Conservation (phyloP, 2,888 invertebrate species). For the Amorpha juglandis region DNA sequence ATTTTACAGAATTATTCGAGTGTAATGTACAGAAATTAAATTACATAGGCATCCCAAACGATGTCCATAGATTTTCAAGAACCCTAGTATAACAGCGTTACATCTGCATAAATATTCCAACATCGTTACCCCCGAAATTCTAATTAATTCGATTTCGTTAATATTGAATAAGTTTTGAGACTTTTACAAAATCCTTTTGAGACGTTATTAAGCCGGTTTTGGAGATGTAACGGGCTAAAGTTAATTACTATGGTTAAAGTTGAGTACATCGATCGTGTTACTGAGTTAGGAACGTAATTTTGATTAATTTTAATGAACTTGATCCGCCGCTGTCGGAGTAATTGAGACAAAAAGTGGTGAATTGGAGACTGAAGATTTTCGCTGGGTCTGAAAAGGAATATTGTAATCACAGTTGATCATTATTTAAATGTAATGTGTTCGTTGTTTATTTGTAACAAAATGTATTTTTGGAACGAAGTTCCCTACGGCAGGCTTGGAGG, state of each 20-base stretch:
- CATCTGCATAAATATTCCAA: neutral
- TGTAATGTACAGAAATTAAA: too few species aligned
- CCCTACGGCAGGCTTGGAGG: too few species aligned
- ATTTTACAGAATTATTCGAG: too few species aligned
- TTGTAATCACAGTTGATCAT: too few species aligned
- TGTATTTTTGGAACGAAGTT: too few species aligned
- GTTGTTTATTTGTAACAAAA: too few species aligned
- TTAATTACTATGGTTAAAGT: constrained; percentile 9
- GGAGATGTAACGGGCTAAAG: constrained; percentile 10
- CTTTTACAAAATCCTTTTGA: constrained; percentile 27
- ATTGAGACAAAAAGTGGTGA: constrained; percentile 3
- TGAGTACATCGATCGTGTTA: constrained; percentile 15
- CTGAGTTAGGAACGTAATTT: constrained; percentile 1
- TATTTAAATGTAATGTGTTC: too few species aligned
- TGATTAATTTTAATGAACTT: constrained; percentile 22
- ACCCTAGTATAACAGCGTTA: too few species aligned
- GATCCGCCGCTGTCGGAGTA: neutral
- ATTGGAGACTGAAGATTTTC: constrained; percentile 3
- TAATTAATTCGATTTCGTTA: constrained; percentile 26
- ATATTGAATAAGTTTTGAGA: constrained; percentile 26
- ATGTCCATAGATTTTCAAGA: too few species aligned
- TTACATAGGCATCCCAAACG: too few species aligned
- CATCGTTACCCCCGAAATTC: constrained; percentile 4
- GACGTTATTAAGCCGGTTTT: constrained; percentile 6
- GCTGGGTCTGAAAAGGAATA: too few species aligned